Evolutionary conservation across 2,797 vertebrate genomes (phyloP), one percentile per base, ranked within the genome.

Genomic region (Acropternis orthonyx): DNA sequence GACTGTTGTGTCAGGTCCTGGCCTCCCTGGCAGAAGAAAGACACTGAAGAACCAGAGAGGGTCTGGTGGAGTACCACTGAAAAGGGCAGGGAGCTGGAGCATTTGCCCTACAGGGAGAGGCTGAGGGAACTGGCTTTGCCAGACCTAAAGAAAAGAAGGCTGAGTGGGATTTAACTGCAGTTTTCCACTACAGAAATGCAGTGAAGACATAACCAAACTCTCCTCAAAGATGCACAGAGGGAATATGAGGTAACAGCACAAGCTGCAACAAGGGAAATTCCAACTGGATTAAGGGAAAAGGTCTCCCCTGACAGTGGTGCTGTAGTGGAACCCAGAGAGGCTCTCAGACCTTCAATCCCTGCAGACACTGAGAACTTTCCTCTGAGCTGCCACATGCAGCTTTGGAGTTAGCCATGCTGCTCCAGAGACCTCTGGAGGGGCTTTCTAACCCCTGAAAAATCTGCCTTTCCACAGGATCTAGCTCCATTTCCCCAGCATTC

Each of bases 61-160:
- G 22, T 62, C 49, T 85, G 36, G 16, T 71, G 68, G 30, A 76
- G n/a, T 17, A 32, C 7, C 21, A 4, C 34, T 73, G 36, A 39
- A 49, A 30, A n/a, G 36, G 15, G 72, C 55, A 37, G 59, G 8
- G 16, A 8, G 5, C 37, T 63, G 41, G 51, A 89, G 27, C 12
- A n/a, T 28, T 56, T 51, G 44, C 10, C 21, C 10, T 48, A 1
- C 0, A 1, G 46, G 52, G 44, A 82, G n/a, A 62, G 7, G 17
- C 56, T n/a, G 52, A 71, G 41, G 4, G 7, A 73, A 75, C 7
- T 16, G 34, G 21, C 11, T 76, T 83, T 85, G 11, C 73, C 36
- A 59, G 41, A 48, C 14, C 20, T 24, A 9, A 34, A 24, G 28
- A 46, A 41, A 48, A 52, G 28, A 23, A 61, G 26, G 19, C 18